These are phyloP conservation scores for Orcinus orca DNA, from an alignment of 2,113 vertebrate species.

Conservation along the genomic window DNA sequence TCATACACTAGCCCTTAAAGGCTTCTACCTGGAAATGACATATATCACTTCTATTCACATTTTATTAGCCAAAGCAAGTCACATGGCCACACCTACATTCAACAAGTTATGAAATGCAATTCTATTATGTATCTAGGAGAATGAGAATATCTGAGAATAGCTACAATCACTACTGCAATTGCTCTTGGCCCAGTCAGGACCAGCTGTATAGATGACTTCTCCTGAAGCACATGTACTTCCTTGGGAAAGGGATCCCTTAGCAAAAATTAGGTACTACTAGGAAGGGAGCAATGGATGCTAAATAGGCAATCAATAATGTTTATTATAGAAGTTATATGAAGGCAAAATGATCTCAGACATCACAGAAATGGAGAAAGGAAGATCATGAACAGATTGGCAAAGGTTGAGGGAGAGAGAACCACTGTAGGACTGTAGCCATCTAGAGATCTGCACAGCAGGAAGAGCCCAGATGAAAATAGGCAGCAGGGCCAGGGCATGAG, in stretches of 20 bases:
- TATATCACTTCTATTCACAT: neutral
- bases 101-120: neutral
- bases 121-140: neutral
- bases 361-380: neutral
- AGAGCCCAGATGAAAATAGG: neutral
- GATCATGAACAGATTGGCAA: constrained; percentile 4
- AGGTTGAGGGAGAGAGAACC: neutral
- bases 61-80: constrained; percentile 11
- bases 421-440: neutral
- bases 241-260: neutral
- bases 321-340: neutral
- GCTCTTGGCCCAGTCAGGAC: neutral
- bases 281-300: neutral
- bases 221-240: neutral
- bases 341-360: constrained; percentile 23
- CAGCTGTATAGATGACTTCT: neutral
- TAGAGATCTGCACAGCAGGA: neutral
- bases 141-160: neutral
- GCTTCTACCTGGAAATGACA: neutral
- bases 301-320: neutral
- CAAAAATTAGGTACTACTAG: neutral
- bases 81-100: neutral
- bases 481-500: neutral
- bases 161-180: neutral
- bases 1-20: neutral